These are phyloP conservation scores for Emydocephalus ijimae DNA, from an alignment of 2,113 vertebrate species.

Conservation along the genomic window DNA sequence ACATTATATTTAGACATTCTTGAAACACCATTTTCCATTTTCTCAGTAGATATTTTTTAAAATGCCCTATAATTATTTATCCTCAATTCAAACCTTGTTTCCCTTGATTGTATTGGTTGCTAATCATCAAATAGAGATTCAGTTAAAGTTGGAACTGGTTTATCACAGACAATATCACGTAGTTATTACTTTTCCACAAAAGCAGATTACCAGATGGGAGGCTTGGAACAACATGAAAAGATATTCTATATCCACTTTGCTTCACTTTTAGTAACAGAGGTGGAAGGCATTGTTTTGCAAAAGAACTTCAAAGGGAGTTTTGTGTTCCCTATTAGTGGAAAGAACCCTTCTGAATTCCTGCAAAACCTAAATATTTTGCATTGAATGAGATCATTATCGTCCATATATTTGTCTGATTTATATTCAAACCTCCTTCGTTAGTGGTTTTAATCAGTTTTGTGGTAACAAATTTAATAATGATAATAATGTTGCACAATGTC, in stretches of 20 bases:
- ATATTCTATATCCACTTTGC: not conserved
- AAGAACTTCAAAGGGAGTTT: not conserved
- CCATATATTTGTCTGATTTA: not conserved
- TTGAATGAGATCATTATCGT: not conserved
- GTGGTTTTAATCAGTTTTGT: not conserved
- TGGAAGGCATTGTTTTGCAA: not conserved
- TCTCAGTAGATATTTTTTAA: not conserved
- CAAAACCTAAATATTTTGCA: not conserved
- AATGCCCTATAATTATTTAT: not conserved
- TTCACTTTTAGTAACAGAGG: not conserved
- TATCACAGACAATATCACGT: not conserved
- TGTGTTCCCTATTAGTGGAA: not conserved
- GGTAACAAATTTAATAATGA: not conserved
- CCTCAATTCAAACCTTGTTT: not conserved
- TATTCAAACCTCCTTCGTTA: not conserved
- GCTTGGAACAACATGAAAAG: not conserved
- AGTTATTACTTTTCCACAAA: not conserved
- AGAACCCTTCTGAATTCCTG: not conserved
- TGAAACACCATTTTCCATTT: not conserved
- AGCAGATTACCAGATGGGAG: not conserved
- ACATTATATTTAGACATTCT: not conserved
- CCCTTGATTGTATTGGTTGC: not conserved
- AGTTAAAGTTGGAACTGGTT: not conserved
- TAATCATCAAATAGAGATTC: not conserved
- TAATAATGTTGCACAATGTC: not conserved